Percentiles rank a stretch among this genome's conserved stretches.
These are phyloP conservation scores for Pogonophryne albipinna DNA, from an alignment of 2,797 vertebrate genomes.

Conservation along the genomic window DNA sequence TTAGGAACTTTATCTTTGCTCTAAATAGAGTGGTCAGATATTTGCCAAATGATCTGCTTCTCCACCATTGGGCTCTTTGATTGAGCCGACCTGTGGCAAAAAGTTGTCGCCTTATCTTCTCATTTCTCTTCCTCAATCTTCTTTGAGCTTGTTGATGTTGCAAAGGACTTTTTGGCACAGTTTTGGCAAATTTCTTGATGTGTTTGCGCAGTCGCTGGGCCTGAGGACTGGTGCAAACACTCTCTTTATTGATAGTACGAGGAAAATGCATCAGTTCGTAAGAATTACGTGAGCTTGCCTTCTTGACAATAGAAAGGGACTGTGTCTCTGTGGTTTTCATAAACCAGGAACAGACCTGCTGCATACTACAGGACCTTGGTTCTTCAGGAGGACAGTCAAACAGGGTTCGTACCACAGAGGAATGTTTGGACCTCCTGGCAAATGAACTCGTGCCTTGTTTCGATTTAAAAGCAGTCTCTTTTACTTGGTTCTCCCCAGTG, in stretches of 20 bases:
- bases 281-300: slow-evolving; percentile 91
- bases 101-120: slow-evolving; percentile 77
- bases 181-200: slow-evolving; percentile 95
- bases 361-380: slow-evolving; percentile 89
- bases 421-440: slow-evolving; percentile 67
- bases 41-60: slow-evolving; percentile 49
- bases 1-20: slow-evolving; percentile 78
- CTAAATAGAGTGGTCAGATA: slow-evolving; percentile 72
- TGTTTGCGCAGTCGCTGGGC: slow-evolving; percentile 91
- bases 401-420: slow-evolving; percentile 91
- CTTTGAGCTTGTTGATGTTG: slow-evolving; percentile 86
- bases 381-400: slow-evolving; percentile 87
- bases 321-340: slow-evolving; percentile 99
- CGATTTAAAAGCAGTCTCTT: slow-evolving; percentile 49
- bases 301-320: slow-evolving; percentile 93
- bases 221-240: slow-evolving; percentile 88
- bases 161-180: slow-evolving; percentile 91
- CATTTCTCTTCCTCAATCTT: slow-evolving; percentile 81
- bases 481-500: slow-evolving; percentile 76
- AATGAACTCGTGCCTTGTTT: slow-evolving; percentile 66
- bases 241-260: slow-evolving; percentile 84
- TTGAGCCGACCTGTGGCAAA: slow-evolving; percentile 27
- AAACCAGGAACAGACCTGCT: slow-evolving; percentile 95
- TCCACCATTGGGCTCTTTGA: slow-evolving; percentile 35
- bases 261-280: slow-evolving; percentile 90